These are phyloP conservation scores for Numenius phaeopus DNA, from an alignment of 2,797 vertebrate genomes.

Conservation along the genomic window DNA sequence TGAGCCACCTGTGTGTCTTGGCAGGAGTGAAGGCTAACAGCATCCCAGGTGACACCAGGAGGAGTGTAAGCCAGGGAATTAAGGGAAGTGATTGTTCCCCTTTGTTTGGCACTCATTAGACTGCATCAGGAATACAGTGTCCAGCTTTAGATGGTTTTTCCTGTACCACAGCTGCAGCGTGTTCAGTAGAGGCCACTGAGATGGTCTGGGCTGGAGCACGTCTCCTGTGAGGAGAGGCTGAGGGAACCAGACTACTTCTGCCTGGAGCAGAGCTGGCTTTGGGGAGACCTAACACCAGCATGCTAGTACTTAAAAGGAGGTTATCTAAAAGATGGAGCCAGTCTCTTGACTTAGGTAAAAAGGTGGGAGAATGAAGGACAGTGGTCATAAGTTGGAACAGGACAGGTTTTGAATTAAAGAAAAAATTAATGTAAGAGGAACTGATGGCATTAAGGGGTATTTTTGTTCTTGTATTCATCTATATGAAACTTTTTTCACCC, in stretches of 20 bases:
- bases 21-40: background rate
- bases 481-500: background rate
- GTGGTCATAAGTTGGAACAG: background rate
- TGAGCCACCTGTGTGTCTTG: background rate
- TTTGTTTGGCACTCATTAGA: background rate
- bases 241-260: background rate
- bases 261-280: background rate
- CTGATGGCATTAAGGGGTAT: background rate
- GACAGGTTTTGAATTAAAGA: background rate
- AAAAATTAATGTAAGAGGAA: background rate
- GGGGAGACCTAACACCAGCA: background rate
- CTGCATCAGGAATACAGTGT: background rate
- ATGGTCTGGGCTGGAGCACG: background rate
- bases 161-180: background rate
- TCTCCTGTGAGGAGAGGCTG: background rate
- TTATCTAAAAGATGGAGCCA: background rate
- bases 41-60: accelerated
- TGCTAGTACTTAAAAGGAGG: background rate
- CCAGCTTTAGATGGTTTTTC: background rate
- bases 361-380: background rate
- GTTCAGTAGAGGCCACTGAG: background rate
- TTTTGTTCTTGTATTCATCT: background rate
- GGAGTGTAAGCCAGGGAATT: background rate
- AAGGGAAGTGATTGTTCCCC: background rate
- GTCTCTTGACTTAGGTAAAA: background rate